Percentiles rank a stretch among this genome's conserved stretches.
These are phyloP conservation scores for Brachyptera risi DNA, from an alignment of 2,888 invertebrate genomes.

Conservation along the genomic window DNA sequence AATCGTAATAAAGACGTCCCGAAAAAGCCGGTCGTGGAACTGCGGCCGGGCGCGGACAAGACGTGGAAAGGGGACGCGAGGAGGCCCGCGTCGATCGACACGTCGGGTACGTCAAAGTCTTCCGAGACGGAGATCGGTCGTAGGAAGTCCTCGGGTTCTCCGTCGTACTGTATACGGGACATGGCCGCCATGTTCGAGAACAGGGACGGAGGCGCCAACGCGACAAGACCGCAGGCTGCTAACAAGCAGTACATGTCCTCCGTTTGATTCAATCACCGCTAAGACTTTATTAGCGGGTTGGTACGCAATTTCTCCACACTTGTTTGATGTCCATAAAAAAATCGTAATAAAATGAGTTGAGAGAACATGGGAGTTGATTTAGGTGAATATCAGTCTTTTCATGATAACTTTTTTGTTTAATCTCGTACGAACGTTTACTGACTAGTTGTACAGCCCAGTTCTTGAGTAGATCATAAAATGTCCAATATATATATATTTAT, in stretches of 20 bases:
- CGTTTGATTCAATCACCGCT: background rate
- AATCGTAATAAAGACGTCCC: background rate
- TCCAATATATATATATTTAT: no score
- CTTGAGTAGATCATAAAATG: no score
- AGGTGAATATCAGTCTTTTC: no score
- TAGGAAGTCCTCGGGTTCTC: conserved; percentile 45
- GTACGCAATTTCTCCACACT: no score
- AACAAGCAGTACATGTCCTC: background rate
- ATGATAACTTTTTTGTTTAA: no score
- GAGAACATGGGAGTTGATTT: no score
- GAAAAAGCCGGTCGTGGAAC: background rate
- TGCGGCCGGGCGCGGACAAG: background rate
- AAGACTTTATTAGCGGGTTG: no score
- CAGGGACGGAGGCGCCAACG: conserved; percentile 15
- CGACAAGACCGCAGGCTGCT: background rate
- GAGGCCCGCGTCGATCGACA: conserved; percentile 36
- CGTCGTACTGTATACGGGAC: conserved; percentile 71
- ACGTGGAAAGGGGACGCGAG: conserved; percentile 17
- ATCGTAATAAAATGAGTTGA: no score
- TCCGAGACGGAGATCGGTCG: conserved; percentile 39
- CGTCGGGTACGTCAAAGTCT: background rate
- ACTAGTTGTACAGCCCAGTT: no score
- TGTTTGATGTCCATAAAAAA: no score
- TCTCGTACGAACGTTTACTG: no score
- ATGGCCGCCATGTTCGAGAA: conserved; percentile 76